Base-by-base conservation (phyloP, 1,140 invertebrate genomes). In the Tribolium madens region DNA sequence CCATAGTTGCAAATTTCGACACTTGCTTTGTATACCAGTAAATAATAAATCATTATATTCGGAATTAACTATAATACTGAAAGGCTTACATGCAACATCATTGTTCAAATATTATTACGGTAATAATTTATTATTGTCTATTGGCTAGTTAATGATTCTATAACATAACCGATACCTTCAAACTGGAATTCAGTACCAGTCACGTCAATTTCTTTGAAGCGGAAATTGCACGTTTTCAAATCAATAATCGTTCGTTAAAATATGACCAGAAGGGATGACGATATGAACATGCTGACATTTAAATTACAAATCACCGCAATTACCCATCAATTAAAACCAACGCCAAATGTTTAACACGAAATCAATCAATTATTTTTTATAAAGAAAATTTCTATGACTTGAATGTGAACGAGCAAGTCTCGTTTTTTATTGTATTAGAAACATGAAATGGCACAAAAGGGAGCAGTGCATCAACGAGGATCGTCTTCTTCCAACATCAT, bases 181-280 rank as follows among this genome's bases (percentile, higher is more conserved):
- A 64, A 64, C 26, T 64, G 26, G 57, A 31, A 18, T 64, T 64
- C 57, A 13, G 57, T 64, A 64, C 57, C 57, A 64, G 57, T 64
- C 57, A 64, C 57, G 57, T 64, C 26, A 64, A 64, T 12, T 64
- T 64, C 57, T 64, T 64, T 64, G 57, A 33, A 33, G 26, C 57
- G 57, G 57, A 64, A 64, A 64, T 64, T 64, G 57, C 57, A 64
- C 12, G 57, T 6, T 12, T 64, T 18, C 57, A 33, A 64, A 64
- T 64, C 57, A 64, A 64, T 64, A 64, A 64, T 64, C 26, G 57
- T 36, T 64, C 57, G 21, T n/a, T 12, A 36, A 64, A 64, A 33
- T 26, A 64, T 64, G 57, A 64, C 53, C 53, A 18, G 17, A 21
- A 60, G 4, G 53, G 53, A 60, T 12, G 18, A 21, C 57, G 17